Base-by-base conservation (phyloP, 2,797 vertebrate genomes). In the Cirrhinus mrigala region DNA sequence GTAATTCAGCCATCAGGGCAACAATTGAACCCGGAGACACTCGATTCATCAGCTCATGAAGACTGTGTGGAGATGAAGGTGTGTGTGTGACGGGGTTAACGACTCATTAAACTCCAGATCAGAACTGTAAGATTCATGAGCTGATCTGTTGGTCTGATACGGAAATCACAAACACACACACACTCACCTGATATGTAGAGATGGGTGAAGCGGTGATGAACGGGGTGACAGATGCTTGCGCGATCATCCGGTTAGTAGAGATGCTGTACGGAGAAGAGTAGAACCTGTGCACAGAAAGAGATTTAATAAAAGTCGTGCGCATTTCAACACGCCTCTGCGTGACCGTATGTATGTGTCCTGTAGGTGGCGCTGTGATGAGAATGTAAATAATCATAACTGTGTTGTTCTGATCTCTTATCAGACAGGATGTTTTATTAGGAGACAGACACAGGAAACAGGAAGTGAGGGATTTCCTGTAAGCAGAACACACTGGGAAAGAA, bases 181-280 rank as follows among this genome's bases (percentile, higher is more conserved):
- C 58, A 27, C 48, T 84, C 95, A 99, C 98, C 97, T 98, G 98
- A 97, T 99, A 99, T 95, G 97, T 98, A 91, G 98, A 99, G 93
- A 98, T 96, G 90, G 98, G 97, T 92, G 98, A 98, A 96, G 98
- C 97, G 96, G 97, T 97, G 95, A 98, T 98, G 96, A 98, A 98
- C 92, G 98, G 98, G 81, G 97, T 97, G 96, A 99, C 96, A 93
- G 97, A 98, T 95, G 97, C 97, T 96, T 98, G 98, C 95, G 98
- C 96, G 93, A 99, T 98, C 98, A 99, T 99, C 95, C 98, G 97
- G 95, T 98, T 99, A 95, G 98, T 97, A 95, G 97, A 96, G 94
- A 98, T 97, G 95, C 97, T 98, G 96, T 99, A 99, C 92, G 97
- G 97, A 95, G 98, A 97, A 90, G 98, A 97, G 96, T 98, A 99